Base-by-base conservation (phyloP, 2,888 invertebrate genomes). In the Salticus scenicus region DNA sequence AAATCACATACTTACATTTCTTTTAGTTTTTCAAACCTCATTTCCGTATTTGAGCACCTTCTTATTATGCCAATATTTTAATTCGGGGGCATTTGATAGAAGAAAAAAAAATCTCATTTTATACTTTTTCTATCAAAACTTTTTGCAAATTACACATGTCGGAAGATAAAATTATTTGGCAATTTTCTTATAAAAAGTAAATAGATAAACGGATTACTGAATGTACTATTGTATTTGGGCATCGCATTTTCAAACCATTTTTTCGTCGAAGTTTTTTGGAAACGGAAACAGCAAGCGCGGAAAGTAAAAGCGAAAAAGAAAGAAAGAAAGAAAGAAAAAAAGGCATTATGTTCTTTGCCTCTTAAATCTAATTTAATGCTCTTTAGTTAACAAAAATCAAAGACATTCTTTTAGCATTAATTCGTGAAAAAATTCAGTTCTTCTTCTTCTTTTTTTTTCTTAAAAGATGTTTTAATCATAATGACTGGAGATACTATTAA, bases 361-460 rank as follows among this genome's bases (percentile, higher is more conserved):
- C 31, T 66, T 66, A 30, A 67, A 31, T 67, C 66, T 67, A 67
- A 67, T 67, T 67, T 67, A 67, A 67, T 67, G 31, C 33, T 67
- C 66, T 67, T 67, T 67, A 67, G 66, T n/a, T 67, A 67, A 20
- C 33, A 67, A 57, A 67, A 67, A 67, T 67, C 66, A 67, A 31
- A 67, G 33, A 33, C 66, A 67, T 67, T 33, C 33, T 30, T 67
- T 57, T 20, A 57, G 57, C 20, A 57, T 57, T 57, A 57, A 57
- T 20, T 57, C 24, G 4, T 57, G 57, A 24, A 57, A 57, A 57
- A 57, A 57, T 24, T 47, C n/a, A 47, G 57, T 57, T 57, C 8
- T n/a, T n/a, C n/a, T 57, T 17, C 24, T 47, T 5, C 28, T 67
- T 67, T 67, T 33, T 67, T 67, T 67, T 67, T 67, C 1, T 10